Conservation (phyloP, 2,113 vertebrate species). For the Tringa solitaria region DNA sequence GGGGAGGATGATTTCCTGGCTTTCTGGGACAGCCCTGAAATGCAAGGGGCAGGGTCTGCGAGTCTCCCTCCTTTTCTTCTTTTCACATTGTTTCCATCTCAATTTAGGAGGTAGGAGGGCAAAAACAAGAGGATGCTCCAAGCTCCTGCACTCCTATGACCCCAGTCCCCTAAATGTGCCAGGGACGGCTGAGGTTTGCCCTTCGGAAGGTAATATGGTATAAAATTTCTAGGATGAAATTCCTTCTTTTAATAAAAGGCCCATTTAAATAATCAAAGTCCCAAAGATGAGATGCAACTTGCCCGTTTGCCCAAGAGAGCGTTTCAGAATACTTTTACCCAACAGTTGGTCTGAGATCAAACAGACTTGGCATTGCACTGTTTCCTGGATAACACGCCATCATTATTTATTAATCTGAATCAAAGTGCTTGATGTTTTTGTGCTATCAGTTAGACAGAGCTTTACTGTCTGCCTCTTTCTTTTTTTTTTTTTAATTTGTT, state of each 20-base stretch:
- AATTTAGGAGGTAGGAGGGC: not conserved
- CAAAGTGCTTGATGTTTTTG: slow-evolving; percentile 57
- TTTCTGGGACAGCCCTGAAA: not conserved
- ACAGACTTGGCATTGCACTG: slow-evolving; percentile 34
- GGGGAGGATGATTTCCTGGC: not conserved
- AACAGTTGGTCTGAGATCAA: slow-evolving; percentile 61
- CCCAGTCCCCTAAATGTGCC: not conserved
- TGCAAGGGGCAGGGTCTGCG: not conserved
- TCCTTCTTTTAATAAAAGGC: slow-evolving; percentile 18
- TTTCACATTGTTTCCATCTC: not conserved
- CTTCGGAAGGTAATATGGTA: not conserved
- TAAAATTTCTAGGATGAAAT: not conserved
- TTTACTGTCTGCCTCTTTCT: slow-evolving; percentile 15
- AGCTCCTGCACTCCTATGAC: not conserved
- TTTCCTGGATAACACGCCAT: slow-evolving; percentile 63
- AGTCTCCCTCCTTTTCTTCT: not conserved
- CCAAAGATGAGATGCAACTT: not conserved
- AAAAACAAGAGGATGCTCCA: not conserved
- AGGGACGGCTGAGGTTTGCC: not conserved
- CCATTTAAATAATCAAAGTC: slow-evolving; percentile 27
- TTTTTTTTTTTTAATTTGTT: slow-evolving; percentile 17
- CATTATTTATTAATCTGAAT: slow-evolving; percentile 67
- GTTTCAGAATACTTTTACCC: slow-evolving; percentile 56
- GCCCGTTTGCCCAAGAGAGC: slow-evolving; percentile 3
- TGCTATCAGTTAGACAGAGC: slow-evolving; percentile 41